Evolutionary conservation across 2,888 invertebrate species (phyloP).

Genomic region (Branchipolynoe longqiensis): DNA sequence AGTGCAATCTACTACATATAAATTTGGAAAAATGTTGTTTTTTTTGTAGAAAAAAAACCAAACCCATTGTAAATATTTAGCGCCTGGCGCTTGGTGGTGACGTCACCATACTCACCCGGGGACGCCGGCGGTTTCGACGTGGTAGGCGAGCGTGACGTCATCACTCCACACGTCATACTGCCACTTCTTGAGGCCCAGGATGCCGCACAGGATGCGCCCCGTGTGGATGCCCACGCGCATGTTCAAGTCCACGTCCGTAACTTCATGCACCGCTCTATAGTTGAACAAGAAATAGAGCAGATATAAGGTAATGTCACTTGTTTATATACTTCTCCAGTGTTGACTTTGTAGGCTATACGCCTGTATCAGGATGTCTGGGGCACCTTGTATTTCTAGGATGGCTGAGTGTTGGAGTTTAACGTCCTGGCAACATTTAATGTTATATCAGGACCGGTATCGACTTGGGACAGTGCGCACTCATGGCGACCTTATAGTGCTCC

Average conservation of each 20-base stretch:
- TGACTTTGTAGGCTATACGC: no score
- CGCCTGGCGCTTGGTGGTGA: no score
- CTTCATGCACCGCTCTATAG: constrained; percentile 91
- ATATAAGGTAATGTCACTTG: background rate
- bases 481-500: no score
- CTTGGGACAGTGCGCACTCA: no score
- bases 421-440: no score
- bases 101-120: constrained; percentile 86
- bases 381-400: no score
- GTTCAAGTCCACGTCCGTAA: constrained; percentile 94
- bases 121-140: constrained; percentile 87
- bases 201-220: constrained; percentile 93
- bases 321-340: no score
- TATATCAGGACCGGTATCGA: no score
- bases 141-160: constrained; percentile 88
- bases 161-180: constrained; percentile 97
- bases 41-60: background rate
- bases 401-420: no score
- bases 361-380: no score
- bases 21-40: background rate
- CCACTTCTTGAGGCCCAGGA: constrained; percentile 94
- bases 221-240: constrained; percentile 97
- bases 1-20: no score
- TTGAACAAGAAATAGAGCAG: background rate
- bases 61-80: no score